phyloP scores from a whole-genome alignment of 2,888 invertebrate species.

The Cepaea hortensis region DNA sequence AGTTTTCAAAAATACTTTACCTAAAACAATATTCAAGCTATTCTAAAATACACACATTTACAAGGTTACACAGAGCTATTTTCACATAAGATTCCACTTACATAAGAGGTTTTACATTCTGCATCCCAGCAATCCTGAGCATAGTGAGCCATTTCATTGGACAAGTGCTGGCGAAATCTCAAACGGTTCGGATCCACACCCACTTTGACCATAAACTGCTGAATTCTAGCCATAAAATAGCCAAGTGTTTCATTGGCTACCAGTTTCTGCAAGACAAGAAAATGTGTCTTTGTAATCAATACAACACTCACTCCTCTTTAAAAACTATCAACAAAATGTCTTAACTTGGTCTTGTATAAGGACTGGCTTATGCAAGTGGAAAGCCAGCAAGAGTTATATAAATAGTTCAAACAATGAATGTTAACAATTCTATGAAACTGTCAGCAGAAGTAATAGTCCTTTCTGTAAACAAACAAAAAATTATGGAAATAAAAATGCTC shows the following conservation, averaged over 20 bases:
- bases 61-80: too few species aligned
- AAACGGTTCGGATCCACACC: conserved; percentile 91
- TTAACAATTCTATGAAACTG: too few species aligned
- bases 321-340: not conserved
- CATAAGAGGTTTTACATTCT: conserved; percentile 95
- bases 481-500: not conserved
- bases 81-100: conserved; percentile 75
- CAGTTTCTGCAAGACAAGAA: conserved; percentile 75
- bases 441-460: too few species aligned
- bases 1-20: too few species aligned
- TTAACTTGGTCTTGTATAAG: too few species aligned
- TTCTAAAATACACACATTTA: too few species aligned
- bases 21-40: too few species aligned
- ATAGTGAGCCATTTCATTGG: conserved; percentile 99
- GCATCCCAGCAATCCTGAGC: conserved; percentile 99
- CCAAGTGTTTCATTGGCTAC: conserved; percentile 98
- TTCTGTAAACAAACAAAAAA: not conserved
- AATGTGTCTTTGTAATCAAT: not conserved
- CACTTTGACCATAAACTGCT: conserved; percentile 88
- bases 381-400: too few species aligned
- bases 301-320: not conserved
- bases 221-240: conserved; percentile 97
- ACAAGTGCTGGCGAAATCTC: conserved; percentile 98
- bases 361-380: too few species aligned
- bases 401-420: too few species aligned